Evolutionary conservation across 2,113 vertebrate genomes (phyloP), one percentile per base, ranked within the genome.

Genomic region (Theristicus caerulescens): DNA sequence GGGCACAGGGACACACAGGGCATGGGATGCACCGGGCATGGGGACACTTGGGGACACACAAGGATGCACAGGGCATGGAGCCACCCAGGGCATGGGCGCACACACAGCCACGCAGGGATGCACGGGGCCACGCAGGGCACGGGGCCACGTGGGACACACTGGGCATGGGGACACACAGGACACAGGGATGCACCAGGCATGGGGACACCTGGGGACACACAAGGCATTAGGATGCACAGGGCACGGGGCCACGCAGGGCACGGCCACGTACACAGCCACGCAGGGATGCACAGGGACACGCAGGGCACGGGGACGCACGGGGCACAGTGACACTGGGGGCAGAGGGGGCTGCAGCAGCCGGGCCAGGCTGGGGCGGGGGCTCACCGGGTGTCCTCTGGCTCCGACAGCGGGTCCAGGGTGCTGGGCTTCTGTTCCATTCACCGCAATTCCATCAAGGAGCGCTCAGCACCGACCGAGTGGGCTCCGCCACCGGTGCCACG

Each of bases 401-500:
- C 98, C 93, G 98, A 98, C 97, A 98, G 98, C 96, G 98, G 98
- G 98, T 98, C 98, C 98, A 98, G 98, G 98, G 98, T 98, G 98
- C 98, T 98, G 98, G 98, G 98, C 98, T 98, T 98, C 98, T 98
- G 98, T 98, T 98, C 98, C 98, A 98, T 98, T 98, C 98, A 98
- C 98, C 98, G 98, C 97, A 98, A 98, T 98, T 98, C 98, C 98
- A 98, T 98, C 98, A 98, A 98, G 98, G 97, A 98, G 97, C 96
- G 91, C 96, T 93, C 97, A 96, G 93, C 97, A 98, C 98, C 98
- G 96, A 98, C 96, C 97, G 94, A 96, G 98, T 93, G 98, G 98
- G 98, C 98, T 96, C 98, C 57, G 90, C 94, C 96, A 92, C 94
- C 90, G 93, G 94, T 93, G 95, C 93, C 86, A 92, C 82, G 67